A percentile compares a stretch with the other conserved stretches of the same genome.
Evolutionary conservation across 2,797 vertebrate genomes (phyloP).

Genomic region (Rhinoraja longicauda): DNA sequence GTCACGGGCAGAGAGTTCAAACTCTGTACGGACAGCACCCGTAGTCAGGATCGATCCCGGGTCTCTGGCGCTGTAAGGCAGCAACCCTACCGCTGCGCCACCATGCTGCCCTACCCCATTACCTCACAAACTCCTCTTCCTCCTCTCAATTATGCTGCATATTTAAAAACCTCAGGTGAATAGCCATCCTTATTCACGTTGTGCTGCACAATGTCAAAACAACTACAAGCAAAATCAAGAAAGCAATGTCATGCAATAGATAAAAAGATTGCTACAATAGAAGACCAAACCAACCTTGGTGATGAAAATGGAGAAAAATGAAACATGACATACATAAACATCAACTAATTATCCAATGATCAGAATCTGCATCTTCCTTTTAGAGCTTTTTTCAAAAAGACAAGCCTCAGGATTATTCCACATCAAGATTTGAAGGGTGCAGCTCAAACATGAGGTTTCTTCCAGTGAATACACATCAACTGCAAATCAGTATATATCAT

Average conservation of each 20-base stretch:
- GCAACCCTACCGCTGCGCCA: no score
- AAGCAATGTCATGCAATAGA: neutral
- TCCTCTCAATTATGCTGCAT: neutral
- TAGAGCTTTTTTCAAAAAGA: neutral
- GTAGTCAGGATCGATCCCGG: no score
- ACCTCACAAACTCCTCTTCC: neutral
- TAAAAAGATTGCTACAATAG: no score
- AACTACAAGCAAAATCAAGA: neutral
- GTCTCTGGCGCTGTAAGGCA: no score
- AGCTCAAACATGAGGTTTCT: neutral
- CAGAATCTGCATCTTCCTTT: neutral
- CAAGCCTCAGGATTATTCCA: neutral
- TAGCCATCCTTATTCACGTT: neutral
- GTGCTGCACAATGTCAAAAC: neutral
- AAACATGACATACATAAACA: neutral
- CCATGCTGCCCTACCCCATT: no score
- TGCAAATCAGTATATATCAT: neutral
- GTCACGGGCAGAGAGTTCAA: no score
- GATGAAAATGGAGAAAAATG: neutral
- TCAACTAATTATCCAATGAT: neutral
- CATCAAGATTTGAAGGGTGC: neutral
- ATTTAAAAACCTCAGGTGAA: neutral
- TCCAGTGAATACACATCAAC: neutral
- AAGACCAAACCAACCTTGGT: neutral
- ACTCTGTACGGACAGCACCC: no score